These are phyloP conservation scores for Eulithis testata DNA, from an alignment of 2,888 invertebrate species.

Conservation along the genomic window DNA sequence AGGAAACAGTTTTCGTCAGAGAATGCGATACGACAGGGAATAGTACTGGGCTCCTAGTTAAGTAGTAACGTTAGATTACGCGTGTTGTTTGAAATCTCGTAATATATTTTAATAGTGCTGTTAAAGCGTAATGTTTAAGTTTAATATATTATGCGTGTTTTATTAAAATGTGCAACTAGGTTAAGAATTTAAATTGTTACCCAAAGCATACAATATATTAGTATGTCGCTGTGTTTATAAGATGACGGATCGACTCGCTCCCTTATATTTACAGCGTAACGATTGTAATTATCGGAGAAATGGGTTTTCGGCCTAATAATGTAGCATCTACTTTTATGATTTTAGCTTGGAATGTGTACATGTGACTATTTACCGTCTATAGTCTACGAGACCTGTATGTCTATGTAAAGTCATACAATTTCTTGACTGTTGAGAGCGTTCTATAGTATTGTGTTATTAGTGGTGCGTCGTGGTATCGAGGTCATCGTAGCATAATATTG, in stretches of 20 bases:
- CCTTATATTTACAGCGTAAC: constrained; percentile 18
- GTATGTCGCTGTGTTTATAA: constrained; percentile 57
- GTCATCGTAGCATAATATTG: constrained; percentile 79
- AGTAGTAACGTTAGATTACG: constrained; percentile 71
- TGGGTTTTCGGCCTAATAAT: constrained; percentile 47
- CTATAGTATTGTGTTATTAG: constrained; percentile 37
- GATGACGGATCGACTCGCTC: constrained; percentile 45
- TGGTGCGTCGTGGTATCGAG: constrained; percentile 62
- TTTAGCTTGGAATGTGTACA: constrained; percentile 35
- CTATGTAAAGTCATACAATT: constrained; percentile 22
- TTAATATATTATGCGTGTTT: constrained; percentile 73
- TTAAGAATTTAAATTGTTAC: constrained; percentile 77
- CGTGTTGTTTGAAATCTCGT: constrained; percentile 84
- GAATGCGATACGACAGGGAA: constrained; percentile 68
- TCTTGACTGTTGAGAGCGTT: too few relatives aligned
- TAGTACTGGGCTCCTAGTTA: constrained; percentile 72
- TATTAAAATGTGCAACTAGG: constrained; percentile 79
- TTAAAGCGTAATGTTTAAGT: constrained; percentile 69
- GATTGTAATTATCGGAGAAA: constrained; percentile 18
- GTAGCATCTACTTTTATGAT: constrained; percentile 46
- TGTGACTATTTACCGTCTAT: constrained; percentile 34
- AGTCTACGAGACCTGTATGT: constrained; percentile 34
- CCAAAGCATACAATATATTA: constrained; percentile 71
- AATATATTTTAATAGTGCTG: constrained; percentile 75
- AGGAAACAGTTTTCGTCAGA: constrained; percentile 35